phyloP scores from a whole-genome alignment of 2,113 vertebrate genomes.

The Rostratula benghalensis region DNA sequence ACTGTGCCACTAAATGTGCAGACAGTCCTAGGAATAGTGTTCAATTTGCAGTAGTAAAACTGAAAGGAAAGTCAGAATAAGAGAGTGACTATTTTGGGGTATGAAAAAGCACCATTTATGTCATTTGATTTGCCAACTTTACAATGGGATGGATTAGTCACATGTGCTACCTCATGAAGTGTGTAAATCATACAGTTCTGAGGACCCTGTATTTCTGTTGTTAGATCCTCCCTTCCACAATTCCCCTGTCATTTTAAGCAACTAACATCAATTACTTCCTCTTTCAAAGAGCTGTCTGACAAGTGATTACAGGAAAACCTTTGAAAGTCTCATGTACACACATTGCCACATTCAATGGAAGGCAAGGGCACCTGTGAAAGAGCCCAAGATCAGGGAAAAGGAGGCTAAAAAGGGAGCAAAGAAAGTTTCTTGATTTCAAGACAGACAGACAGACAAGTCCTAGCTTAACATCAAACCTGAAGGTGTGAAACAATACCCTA shows the following conservation, averaged over 20 bases:
- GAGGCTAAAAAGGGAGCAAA: neutral
- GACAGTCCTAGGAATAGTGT: neutral
- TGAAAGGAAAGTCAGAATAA: neutral
- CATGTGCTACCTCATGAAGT: rapidly evolving
- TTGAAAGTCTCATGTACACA: neutral
- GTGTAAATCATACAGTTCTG: neutral
- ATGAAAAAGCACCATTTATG: neutral
- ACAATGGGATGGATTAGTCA: neutral
- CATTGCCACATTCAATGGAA: neutral
- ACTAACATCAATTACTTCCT: neutral
- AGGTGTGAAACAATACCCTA: neutral
- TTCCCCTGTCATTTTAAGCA: neutral
- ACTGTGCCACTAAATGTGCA: neutral
- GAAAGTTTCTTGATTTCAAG: neutral
- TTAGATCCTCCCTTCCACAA: neutral
- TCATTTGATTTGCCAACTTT: neutral
- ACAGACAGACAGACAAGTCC: neutral
- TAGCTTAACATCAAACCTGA: neutral
- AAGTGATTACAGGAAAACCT: neutral
- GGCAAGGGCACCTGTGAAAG: neutral
- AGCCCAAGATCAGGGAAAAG: neutral
- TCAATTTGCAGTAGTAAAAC: neutral
- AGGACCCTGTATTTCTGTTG: neutral
- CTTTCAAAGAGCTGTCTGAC: neutral
- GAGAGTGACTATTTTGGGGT: neutral